These are phyloP conservation scores for Megaleporinus macrocephalus DNA, from an alignment of 2,113 vertebrate species.

Conservation along the genomic window DNA sequence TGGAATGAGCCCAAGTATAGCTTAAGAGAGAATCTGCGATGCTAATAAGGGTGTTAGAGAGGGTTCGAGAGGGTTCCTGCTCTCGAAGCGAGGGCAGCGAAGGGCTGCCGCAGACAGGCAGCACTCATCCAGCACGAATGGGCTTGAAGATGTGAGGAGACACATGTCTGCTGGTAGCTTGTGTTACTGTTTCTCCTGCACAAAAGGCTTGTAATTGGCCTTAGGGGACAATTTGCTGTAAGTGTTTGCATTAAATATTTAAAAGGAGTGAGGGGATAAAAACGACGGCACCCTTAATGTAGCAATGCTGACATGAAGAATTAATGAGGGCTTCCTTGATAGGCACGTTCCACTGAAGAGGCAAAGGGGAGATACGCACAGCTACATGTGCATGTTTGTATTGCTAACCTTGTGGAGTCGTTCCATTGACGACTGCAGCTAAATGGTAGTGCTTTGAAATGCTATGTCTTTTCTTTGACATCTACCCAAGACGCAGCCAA, in stretches of 20 bases:
- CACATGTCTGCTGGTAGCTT: not conserved
- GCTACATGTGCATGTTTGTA: not conserved
- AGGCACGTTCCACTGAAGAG: conserved; percentile 45
- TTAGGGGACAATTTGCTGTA: conserved; percentile 71
- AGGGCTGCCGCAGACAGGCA: not conserved
- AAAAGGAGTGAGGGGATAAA: conserved; percentile 55
- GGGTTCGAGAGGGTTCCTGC: not conserved
- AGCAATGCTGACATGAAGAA: conserved; percentile 70
- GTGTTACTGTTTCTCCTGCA: conserved; percentile 27
- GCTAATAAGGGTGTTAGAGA: not conserved
- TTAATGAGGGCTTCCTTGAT: conserved; percentile 62
- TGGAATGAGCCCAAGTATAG: not conserved
- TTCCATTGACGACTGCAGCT: not conserved
- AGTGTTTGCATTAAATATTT: conserved; percentile 76
- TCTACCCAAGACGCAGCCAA: too few species aligned
- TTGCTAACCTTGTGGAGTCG: not conserved
- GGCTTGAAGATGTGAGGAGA: not conserved
- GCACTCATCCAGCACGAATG: not conserved
- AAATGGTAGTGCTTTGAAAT: not conserved
- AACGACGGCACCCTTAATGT: conserved; percentile 55
- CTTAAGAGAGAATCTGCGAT: not conserved
- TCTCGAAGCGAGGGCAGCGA: not conserved
- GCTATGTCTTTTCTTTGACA: too few species aligned
- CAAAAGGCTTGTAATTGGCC: conserved; percentile 66
- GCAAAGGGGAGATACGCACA: conserved; percentile 25